phyloP scores from a whole-genome alignment of 2,113 vertebrate genomes.

The Oncorhynchus clarkii region DNA sequence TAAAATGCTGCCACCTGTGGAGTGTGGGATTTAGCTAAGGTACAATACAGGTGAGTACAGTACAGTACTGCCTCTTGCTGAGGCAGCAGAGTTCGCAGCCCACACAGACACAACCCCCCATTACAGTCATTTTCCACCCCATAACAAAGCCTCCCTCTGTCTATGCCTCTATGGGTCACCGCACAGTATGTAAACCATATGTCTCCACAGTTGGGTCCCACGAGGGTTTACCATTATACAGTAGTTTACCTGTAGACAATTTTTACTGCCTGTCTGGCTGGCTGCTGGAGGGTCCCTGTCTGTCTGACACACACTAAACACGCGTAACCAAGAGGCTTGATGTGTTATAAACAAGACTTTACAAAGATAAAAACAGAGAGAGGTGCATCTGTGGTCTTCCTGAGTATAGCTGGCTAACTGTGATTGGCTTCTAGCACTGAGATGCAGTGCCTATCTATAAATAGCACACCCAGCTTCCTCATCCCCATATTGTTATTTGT shows the following conservation, averaged over 20 bases:
- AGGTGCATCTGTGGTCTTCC: no score
- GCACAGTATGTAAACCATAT: constrained; percentile 33
- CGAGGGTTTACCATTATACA: background rate
- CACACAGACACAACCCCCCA: constrained; percentile 8
- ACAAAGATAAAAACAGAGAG: background rate
- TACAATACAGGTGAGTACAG: constrained; percentile 1
- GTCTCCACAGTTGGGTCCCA: constrained; percentile 1
- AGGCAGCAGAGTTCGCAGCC: constrained; percentile 24
- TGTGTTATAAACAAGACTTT: background rate
- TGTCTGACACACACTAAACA: background rate
- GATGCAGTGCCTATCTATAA: no score
- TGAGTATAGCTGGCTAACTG: no score
- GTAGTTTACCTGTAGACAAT: constrained; percentile 23
- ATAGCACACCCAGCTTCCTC: no score
- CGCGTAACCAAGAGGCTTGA: background rate
- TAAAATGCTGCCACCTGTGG: constrained; percentile 7
- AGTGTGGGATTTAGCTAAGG: background rate
- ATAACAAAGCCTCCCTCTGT: constrained; percentile 36
- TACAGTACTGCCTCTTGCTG: constrained; percentile 14
- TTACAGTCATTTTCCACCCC: constrained; percentile 30
- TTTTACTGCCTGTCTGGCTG: constrained; percentile 27
- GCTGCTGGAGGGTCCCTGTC: constrained; percentile 1
- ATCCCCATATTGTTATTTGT: no score
- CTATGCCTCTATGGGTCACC: constrained; percentile 27
- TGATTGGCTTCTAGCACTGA: no score